These are phyloP conservation scores for Megathymus violae DNA, from an alignment of 1,140 invertebrate species.

Conservation along the genomic window DNA sequence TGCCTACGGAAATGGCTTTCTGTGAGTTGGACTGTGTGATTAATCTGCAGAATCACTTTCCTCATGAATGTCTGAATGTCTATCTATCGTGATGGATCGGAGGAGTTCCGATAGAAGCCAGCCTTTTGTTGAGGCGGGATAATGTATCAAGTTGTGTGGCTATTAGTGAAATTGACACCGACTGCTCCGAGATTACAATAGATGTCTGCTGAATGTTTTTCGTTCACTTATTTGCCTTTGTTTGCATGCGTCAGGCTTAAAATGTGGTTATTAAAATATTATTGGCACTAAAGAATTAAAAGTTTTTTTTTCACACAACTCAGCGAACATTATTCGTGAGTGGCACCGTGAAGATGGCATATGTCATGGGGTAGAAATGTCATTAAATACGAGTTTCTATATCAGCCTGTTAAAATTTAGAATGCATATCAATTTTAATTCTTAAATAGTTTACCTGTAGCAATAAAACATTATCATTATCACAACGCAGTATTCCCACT, in stretches of 20 bases:
- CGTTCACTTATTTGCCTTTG: not conserved
- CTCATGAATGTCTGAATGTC: not conserved
- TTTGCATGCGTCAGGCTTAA: not conserved
- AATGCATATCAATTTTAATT: too few relatives aligned
- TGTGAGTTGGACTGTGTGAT: slow-evolving; percentile 6
- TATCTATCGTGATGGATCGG: slow-evolving; percentile 17
- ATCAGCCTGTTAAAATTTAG: too few relatives aligned
- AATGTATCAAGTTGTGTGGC: slow-evolving; percentile 3
- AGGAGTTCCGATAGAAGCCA: not conserved
- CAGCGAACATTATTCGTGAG: too few relatives aligned
- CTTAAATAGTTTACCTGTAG: too few relatives aligned
- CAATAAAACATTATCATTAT: too few relatives aligned
- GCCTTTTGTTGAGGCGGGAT: not conserved
- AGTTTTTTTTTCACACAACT: too few relatives aligned
- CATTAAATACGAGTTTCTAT: too few relatives aligned
- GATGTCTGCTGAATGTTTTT: not conserved
- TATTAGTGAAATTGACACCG: not conserved
- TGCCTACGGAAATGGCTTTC: slow-evolving; percentile 15
- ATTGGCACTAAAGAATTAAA: too few relatives aligned
- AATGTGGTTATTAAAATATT: too few relatives aligned
- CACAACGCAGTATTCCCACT: too few relatives aligned
- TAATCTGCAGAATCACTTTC: slow-evolving; percentile 12
- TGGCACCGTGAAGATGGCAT: too few relatives aligned
- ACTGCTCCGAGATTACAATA: not conserved
- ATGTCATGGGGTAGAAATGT: too few relatives aligned